Evolutionary conservation across 2,888 invertebrate species (phyloP).

Genomic region (Drosophila phalerata): DNA sequence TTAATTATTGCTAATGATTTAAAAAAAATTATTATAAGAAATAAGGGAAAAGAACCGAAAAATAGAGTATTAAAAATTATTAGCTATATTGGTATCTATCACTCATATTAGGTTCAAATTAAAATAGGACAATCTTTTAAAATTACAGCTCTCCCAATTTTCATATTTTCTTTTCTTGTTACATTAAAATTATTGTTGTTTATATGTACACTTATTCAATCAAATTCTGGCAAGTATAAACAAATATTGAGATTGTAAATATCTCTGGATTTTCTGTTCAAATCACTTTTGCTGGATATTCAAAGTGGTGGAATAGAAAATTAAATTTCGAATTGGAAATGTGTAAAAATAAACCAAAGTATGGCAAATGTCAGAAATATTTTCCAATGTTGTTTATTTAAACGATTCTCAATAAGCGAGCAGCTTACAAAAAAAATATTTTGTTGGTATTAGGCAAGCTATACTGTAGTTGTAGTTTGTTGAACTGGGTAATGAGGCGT

Average conservation of each 20-base stretch:
- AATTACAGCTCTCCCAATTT: too few relatives aligned
- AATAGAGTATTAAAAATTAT: too few relatives aligned
- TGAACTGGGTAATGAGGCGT: background rate
- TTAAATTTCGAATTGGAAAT: background rate
- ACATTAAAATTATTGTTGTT: too few relatives aligned
- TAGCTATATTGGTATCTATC: too few relatives aligned
- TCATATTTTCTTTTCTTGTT: too few relatives aligned
- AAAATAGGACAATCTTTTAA: background rate
- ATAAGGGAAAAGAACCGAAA: too few relatives aligned
- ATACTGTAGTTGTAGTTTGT: background rate
- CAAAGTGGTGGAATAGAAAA: background rate
- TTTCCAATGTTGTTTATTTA: background rate
- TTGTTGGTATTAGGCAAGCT: background rate
- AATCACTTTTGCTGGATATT: background rate
- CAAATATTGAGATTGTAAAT: background rate
- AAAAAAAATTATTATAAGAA: too few relatives aligned
- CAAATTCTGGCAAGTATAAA: slow-evolving; percentile 5
- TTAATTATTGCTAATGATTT: too few relatives aligned
- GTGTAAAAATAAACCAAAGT: background rate
- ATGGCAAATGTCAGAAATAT: background rate
- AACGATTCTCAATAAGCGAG: background rate
- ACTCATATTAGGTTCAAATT: background rate
- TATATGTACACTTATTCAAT: background rate
- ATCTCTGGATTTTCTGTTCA: background rate
- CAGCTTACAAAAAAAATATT: background rate